Percentiles rank a stretch among this genome's conserved stretches.
Conservation (phyloP, 2,888 invertebrate species). For the Amphipyra tragopoginis region DNA sequence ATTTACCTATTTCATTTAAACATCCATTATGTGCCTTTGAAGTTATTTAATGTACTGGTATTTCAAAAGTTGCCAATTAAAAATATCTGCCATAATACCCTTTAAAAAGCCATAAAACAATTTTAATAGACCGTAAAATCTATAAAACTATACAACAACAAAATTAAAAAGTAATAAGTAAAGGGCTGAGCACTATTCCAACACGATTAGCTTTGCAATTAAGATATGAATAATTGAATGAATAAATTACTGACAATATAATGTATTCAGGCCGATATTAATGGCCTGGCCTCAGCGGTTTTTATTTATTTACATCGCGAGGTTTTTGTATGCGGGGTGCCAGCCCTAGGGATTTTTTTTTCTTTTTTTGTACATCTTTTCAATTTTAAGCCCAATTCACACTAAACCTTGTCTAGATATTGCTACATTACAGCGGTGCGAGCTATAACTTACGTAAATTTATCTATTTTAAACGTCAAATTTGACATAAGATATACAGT, state of each 20-base stretch:
- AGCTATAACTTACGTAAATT: too few relatives aligned
- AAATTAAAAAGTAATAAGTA: constrained; percentile 9
- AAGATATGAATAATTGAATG: constrained; percentile 50
- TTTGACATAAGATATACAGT: too few relatives aligned
- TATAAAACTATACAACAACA: constrained; percentile 3
- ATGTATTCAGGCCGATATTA: constrained; percentile 30
- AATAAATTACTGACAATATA: constrained; percentile 38
- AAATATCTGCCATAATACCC: background rate
- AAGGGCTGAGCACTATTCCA: constrained; percentile 9
- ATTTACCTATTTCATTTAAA: too few relatives aligned
- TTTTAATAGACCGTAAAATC: constrained; percentile 9
- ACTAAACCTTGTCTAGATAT: too few relatives aligned
- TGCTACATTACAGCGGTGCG: too few relatives aligned
- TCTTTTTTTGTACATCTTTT: too few relatives aligned
- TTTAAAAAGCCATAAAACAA: constrained; percentile 11
- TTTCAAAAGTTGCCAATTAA: constrained; percentile 1
- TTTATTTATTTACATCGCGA: constrained; percentile 42
- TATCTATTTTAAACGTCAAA: too few relatives aligned
- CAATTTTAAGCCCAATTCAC: too few relatives aligned
- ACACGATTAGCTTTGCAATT: constrained; percentile 25
- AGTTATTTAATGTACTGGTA: background rate
- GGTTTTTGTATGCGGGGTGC: constrained; percentile 8
- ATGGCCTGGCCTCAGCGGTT: constrained; percentile 13
- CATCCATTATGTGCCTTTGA: too few relatives aligned
- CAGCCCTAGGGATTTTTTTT: background rate